Conservation (phyloP, 2,113 vertebrate species). For the Bubo blakistoni region DNA sequence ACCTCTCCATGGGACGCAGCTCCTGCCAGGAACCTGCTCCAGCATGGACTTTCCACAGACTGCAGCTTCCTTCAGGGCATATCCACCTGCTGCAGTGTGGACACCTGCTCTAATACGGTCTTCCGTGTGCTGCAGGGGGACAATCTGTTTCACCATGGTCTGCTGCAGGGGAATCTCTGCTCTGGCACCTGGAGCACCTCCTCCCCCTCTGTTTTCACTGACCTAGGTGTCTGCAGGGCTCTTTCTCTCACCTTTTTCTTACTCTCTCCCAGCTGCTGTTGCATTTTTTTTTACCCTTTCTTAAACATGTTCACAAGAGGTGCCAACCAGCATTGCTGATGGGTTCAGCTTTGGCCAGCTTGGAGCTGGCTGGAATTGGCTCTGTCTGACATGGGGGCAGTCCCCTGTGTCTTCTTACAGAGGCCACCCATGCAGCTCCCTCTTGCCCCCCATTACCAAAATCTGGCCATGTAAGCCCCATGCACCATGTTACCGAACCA, state of each 20-base stretch:
- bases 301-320: neutral
- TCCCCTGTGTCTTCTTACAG: neutral
- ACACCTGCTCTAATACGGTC: neutral
- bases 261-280: neutral
- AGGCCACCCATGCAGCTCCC: neutral
- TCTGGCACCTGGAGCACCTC: neutral
- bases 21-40: neutral
- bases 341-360: neutral
- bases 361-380: neutral
- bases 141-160: neutral
- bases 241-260: neutral
- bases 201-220: neutral
- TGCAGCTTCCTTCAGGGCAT: no score
- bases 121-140: neutral
- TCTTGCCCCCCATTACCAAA: neutral
- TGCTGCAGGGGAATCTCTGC: neutral
- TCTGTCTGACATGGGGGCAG: neutral
- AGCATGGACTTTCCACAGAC: neutral
- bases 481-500: neutral
- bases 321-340: neutral
- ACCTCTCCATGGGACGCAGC: neutral
- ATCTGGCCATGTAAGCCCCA: neutral
- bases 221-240: neutral
- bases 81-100: neutral
- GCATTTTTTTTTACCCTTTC: neutral